These are phyloP conservation scores for Burhinus oedicnemus DNA, from an alignment of 2,113 vertebrate species.

Conservation along the genomic window DNA sequence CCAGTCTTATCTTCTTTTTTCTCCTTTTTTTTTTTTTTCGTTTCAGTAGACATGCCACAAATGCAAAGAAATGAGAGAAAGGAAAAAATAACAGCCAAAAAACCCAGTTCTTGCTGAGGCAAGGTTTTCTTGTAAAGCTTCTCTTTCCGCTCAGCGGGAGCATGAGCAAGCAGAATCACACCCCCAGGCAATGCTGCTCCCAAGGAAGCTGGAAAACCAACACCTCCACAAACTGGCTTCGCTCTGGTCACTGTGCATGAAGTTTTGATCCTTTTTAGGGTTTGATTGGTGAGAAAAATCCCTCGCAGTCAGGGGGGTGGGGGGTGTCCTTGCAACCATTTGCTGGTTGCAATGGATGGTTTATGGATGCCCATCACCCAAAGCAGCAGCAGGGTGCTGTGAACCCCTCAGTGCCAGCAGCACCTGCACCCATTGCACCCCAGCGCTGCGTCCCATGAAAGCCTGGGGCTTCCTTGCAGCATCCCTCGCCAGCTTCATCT, in stretches of 20 bases:
- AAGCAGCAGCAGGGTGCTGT: not conserved
- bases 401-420: not conserved
- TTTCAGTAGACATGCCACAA: slow-evolving; percentile 70
- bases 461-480: not conserved
- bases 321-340: not conserved
- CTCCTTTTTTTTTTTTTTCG: not conserved
- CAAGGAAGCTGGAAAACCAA: not conserved
- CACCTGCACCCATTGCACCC: not conserved
- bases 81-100: not conserved
- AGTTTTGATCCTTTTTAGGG: not conserved
- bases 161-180: slow-evolving; percentile 43
- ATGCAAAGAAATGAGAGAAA: slow-evolving; percentile 61
- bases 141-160: slow-evolving; percentile 41
- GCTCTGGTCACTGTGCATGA: fast-evolving
- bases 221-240: not conserved
- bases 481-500: not conserved
- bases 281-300: not conserved
- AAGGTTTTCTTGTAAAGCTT: slow-evolving; percentile 68
- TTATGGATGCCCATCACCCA: not conserved
- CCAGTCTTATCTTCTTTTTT: not conserved
- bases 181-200: not conserved
- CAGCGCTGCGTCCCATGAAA: not conserved
- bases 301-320: not conserved
- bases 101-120: slow-evolving; percentile 66
- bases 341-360: not conserved